Conservation (phyloP, 2,888 invertebrate genomes). For the Noctua comes region DNA sequence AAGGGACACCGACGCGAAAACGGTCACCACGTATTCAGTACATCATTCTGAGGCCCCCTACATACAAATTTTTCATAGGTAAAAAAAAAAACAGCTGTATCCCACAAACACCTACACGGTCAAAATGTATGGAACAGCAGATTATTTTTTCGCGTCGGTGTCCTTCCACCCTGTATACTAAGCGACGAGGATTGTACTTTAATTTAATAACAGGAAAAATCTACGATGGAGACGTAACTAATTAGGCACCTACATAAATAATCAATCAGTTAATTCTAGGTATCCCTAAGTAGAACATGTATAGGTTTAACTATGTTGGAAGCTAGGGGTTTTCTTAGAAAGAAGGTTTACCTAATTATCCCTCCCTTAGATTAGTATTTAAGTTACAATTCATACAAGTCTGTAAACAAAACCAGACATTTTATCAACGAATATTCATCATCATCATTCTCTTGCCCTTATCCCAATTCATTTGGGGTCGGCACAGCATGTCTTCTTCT, state of each 20-base stretch:
- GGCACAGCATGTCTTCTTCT: too few species aligned
- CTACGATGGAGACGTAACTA: not conserved
- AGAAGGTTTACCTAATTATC: not conserved
- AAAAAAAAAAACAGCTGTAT: too few species aligned
- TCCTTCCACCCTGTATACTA: not conserved
- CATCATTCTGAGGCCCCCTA: too few species aligned
- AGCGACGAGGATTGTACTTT: not conserved
- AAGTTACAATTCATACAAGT: not conserved
- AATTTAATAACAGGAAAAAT: conserved; percentile 6
- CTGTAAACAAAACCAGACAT: not conserved
- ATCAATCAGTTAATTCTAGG: not conserved
- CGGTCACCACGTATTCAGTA: too few species aligned
- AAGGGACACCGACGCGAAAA: too few species aligned
- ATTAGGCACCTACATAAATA: not conserved
- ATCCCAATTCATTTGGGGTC: too few species aligned
- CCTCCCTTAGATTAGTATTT: too few species aligned
- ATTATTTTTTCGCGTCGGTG: too few species aligned
- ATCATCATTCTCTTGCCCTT: too few species aligned
- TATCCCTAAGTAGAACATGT: not conserved
- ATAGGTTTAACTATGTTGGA: not conserved
- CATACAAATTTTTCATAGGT: too few species aligned
- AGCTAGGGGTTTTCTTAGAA: not conserved
- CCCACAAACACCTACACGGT: too few species aligned
- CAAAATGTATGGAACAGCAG: too few species aligned
- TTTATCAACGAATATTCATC: not conserved